phyloP scores from a whole-genome alignment of 2,888 invertebrate species.

The Machimus atricapillus region DNA sequence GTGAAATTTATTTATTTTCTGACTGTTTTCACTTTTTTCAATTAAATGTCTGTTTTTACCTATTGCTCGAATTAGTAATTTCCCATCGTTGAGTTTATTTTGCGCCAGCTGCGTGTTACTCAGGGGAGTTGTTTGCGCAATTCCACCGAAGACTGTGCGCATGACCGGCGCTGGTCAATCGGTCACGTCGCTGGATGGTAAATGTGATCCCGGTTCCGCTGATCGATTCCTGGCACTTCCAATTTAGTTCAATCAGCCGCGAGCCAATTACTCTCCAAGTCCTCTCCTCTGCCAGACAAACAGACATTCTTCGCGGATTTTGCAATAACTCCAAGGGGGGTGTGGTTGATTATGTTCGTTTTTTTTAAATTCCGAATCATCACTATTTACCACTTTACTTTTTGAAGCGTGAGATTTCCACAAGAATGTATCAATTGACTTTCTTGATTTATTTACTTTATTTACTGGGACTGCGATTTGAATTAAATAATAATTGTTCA shows the following conservation, averaged over 20 bases:
- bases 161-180: neutral
- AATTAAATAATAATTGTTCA: neutral
- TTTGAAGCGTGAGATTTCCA: neutral
- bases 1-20: conserved; percentile 16
- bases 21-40: neutral
- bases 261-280: neutral
- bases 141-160: neutral
- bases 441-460: neutral
- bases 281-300: neutral
- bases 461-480: no score
- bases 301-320: neutral
- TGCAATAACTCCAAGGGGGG: neutral
- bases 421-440: neutral
- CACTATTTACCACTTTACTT: neutral
- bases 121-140: neutral
- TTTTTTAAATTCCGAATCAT: neutral
- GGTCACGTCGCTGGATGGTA: neutral
- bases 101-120: neutral
- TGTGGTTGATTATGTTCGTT: neutral
- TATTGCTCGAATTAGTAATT: neutral
- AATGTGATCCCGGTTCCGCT: neutral
- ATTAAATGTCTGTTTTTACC: conserved; percentile 4
- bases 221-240: neutral
- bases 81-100: neutral
- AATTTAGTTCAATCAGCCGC: neutral